Base-by-base conservation (phyloP, 2,888 invertebrate species). In the Acrobasis consociella region DNA sequence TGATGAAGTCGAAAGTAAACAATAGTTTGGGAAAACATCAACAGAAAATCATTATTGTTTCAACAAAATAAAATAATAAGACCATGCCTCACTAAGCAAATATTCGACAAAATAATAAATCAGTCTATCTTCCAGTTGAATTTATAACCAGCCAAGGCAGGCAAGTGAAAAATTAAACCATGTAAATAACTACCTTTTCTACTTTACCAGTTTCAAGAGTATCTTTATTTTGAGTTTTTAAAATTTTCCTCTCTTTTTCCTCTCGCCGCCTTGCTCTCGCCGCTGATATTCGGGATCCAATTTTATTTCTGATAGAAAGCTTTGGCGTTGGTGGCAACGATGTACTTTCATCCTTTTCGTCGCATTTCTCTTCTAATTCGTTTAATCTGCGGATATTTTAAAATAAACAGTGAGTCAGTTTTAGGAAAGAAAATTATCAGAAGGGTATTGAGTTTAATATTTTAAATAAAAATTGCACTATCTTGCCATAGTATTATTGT, bases 271-370 rank as follows among this genome's bases (percentile, higher is more conserved):
- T 83, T 66, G 83, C 82, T 68, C 75, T 83, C 55, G 69, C 83
- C 62, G 84, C 83, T 65, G 78, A 72, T 72, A 89, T 76, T 67
- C 77, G 76, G 46, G 77, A 80, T 61, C 80, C 83, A 66, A 90
- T 87, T 78, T 77, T 86, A 61, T 83, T 70, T n/a, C 87, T 81
- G 62, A 91, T 80, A 52, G 87, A 77, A 69, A 74, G 70, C 74
- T 74, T 80, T 10, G 77, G 77, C 11, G 13, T 46, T 49, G 78
- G 69, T 22, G 84, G 76, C 13, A 78, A 73, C 0, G 74, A 70
- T 17, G 79, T 69, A 51, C 72, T 78, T 49, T 83, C 84, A 62
- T 85, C 83, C 63, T 71, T 78, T 49, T 83, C 84, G 62, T 85
- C 83, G 64, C 74, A 83, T 46, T 84, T 85, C 68, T 70, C 82